Evolutionary conservation across 2,888 invertebrate species (phyloP).

Genomic region (Gandaritis pyraliata): DNA sequence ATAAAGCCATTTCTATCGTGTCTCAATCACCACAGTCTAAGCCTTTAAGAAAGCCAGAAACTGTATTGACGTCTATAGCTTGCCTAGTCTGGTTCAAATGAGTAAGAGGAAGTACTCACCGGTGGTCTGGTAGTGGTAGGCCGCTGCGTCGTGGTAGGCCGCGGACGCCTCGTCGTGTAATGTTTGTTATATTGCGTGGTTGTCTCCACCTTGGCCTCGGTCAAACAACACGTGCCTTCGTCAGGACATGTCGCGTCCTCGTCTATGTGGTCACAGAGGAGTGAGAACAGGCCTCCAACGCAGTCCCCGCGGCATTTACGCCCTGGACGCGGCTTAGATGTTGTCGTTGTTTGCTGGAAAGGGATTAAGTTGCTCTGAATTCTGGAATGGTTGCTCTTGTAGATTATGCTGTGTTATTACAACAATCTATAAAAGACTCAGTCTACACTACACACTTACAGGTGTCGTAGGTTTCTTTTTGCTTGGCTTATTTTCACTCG

Average conservation of each 20-base stretch:
- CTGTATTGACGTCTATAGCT: too few relatives aligned
- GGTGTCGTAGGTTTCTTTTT: slow-evolving; percentile 70
- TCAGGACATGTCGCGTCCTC: slow-evolving; percentile 90
- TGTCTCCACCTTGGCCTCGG: slow-evolving; percentile 81
- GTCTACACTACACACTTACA: slow-evolving; percentile 5
- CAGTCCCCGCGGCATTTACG: slow-evolving; percentile 92
- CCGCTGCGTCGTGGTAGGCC: slow-evolving; percentile 60
- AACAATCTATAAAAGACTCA: too few relatives aligned
- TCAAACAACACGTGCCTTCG: slow-evolving; percentile 92
- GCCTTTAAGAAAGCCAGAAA: too few relatives aligned
- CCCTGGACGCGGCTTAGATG: slow-evolving; percentile 60
- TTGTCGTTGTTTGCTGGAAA: slow-evolving; percentile 66
- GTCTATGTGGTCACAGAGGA: slow-evolving; percentile 94
- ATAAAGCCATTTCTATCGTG: too few relatives aligned
- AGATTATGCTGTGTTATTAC: too few relatives aligned
- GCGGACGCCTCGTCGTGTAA: slow-evolving; percentile 53
- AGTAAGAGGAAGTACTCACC: slow-evolving; percentile 46
- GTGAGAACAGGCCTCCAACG: slow-evolving; percentile 91
- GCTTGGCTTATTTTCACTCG: slow-evolving; percentile 78
- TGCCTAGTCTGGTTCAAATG: too few relatives aligned
- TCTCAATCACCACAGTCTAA: too few relatives aligned
- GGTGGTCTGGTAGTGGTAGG: slow-evolving; percentile 72
- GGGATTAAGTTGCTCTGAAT: background rate
- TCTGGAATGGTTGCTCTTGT: background rate
- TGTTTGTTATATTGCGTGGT: slow-evolving; percentile 53